phyloP scores from a whole-genome alignment of 2,888 invertebrate species.

The Glyphotaelius pellucidus region DNA sequence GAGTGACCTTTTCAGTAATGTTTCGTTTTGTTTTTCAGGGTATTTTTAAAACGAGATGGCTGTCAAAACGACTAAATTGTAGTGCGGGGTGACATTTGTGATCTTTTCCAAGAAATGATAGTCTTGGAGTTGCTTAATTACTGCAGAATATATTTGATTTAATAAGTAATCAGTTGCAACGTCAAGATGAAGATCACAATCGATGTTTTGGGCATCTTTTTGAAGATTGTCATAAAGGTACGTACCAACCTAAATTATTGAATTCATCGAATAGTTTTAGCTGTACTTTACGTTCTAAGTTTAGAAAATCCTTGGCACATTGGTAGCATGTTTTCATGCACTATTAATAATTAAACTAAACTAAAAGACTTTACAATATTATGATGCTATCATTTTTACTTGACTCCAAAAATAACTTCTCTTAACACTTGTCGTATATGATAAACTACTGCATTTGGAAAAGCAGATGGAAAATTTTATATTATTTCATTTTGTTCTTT shows the following conservation, averaged over 20 bases:
- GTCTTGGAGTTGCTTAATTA: conserved; percentile 18
- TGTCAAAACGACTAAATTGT: conserved; percentile 44
- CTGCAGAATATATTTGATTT: conserved; percentile 29
- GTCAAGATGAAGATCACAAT: conserved; percentile 77
- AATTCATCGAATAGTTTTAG: not conserved
- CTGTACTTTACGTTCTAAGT: conserved; percentile 4
- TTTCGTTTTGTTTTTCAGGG: conserved; percentile 43
- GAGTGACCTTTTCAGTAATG: not conserved
- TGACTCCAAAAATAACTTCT: not conserved
- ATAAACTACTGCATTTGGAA: not conserved
- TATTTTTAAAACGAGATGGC: conserved; percentile 41
- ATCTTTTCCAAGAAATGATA: conserved; percentile 19
- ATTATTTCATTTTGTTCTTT: not conserved
- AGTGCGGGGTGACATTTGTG: conserved; percentile 21
- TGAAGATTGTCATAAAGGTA: conserved; percentile 77
- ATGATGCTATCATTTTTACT: not conserved
- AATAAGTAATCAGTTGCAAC: conserved; percentile 31
- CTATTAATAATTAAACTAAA: not conserved
- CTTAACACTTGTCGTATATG: not conserved
- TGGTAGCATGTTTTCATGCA: not conserved
- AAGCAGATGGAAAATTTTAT: not conserved
- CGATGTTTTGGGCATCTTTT: conserved; percentile 76
- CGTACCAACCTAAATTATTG: conserved; percentile 67
- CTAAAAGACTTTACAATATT: not conserved
- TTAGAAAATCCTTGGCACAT: conserved; percentile 34